Evolutionary conservation across 2,888 invertebrate species (phyloP).

Genomic region (Gastracanthus pulcherrimus): DNA sequence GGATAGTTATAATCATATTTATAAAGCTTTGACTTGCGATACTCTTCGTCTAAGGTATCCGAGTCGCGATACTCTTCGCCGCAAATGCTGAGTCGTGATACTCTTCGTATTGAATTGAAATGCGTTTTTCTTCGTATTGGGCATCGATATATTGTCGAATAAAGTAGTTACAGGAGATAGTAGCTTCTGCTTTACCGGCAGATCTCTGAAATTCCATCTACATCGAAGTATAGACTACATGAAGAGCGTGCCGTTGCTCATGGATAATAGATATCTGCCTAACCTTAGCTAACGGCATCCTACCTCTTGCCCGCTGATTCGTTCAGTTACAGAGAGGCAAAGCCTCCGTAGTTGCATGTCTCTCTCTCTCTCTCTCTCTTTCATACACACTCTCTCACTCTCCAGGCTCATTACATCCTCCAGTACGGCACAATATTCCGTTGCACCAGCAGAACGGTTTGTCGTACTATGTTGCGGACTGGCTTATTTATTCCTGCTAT

Average conservation of each 20-base stretch:
- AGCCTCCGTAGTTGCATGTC: constrained; percentile 48
- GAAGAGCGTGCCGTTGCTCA: constrained; percentile 34
- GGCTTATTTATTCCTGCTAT: too few relatives aligned
- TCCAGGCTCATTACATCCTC: constrained; percentile 27
- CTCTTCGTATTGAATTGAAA: too few relatives aligned
- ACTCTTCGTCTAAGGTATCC: too few relatives aligned
- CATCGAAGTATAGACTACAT: neutral
- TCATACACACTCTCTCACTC: neutral
- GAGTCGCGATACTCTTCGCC: too few relatives aligned
- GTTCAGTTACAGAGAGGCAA: constrained; percentile 66
- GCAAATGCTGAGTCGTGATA: too few relatives aligned
- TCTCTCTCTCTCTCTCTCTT: constrained; percentile 6
- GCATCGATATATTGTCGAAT: too few relatives aligned
- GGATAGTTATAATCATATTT: too few relatives aligned
- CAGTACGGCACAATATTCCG: constrained; percentile 28
- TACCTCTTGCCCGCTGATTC: constrained; percentile 70
- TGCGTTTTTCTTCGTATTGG: too few relatives aligned
- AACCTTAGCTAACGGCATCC: constrained; percentile 72
- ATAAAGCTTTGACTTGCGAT: too few relatives aligned
- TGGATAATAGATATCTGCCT: constrained; percentile 70
- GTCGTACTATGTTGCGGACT: neutral
- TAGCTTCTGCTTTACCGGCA: too few relatives aligned
- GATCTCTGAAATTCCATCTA: too few relatives aligned
- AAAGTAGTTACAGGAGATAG: too few relatives aligned
- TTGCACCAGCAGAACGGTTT: constrained; percentile 16